phyloP scores from a whole-genome alignment of 2,113 vertebrate genomes.

The Saguinus imperator region DNA sequence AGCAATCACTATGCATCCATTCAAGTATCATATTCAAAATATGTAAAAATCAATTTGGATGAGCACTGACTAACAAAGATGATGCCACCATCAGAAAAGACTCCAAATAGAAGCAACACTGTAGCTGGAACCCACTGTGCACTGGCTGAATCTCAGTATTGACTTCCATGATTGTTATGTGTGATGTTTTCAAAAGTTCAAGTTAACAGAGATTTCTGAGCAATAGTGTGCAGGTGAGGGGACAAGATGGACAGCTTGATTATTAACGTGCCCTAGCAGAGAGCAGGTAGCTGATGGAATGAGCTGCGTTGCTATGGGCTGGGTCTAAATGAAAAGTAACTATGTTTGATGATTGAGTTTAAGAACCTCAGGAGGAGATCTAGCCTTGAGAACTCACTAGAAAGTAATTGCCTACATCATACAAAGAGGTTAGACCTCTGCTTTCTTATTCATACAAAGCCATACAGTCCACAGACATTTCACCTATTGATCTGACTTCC shows the following conservation, averaged over 20 bases:
- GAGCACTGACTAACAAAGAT: background rate
- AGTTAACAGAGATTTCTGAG: constrained; percentile 17
- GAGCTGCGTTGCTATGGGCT: background rate
- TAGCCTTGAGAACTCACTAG: background rate
- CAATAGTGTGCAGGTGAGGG: background rate
- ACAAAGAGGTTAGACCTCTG: background rate
- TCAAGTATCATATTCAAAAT: constrained; percentile 23
- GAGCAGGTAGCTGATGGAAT: background rate
- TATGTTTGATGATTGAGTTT: background rate
- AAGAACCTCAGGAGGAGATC: background rate
- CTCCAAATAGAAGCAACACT: background rate
- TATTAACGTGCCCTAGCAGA: background rate
- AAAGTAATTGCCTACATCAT: background rate
- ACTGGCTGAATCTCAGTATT: background rate
- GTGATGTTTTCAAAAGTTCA: background rate
- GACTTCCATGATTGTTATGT: background rate
- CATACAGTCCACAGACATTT: background rate
- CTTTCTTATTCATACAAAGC: background rate
- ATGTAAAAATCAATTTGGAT: background rate
- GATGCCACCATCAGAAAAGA: background rate
- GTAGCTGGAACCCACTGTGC: background rate
- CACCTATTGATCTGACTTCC: constrained; percentile 15
- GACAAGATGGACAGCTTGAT: background rate
- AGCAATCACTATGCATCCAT: background rate
- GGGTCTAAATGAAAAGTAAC: background rate